These are phyloP conservation scores for Cryptops parisi DNA, from an alignment of 2,888 invertebrate species.

Conservation along the genomic window DNA sequence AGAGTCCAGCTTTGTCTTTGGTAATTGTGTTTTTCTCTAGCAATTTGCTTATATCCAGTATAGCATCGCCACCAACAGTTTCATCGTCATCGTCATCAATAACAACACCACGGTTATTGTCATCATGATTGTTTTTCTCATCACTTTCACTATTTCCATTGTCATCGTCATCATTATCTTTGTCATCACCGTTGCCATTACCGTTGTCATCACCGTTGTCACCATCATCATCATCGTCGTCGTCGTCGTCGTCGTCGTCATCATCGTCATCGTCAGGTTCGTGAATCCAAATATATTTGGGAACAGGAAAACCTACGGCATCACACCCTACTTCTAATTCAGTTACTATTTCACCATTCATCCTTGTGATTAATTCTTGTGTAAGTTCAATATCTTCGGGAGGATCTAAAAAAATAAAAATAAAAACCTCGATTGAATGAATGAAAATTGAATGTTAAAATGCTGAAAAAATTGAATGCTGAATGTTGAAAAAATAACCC, in stretches of 20 bases:
- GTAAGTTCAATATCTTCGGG: slow-evolving; percentile 73
- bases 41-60: no score
- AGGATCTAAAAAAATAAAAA: slow-evolving; percentile 41
- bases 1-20: slow-evolving; percentile 47
- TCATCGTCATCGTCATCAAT: no score
- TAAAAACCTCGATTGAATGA: background rate
- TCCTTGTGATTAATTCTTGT: slow-evolving; percentile 26
- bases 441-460: background rate
- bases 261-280: background rate
- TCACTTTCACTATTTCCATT: background rate
- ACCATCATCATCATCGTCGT: background rate
- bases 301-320: slow-evolving; percentile 35
- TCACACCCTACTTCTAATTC: no score
- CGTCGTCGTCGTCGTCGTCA: background rate
- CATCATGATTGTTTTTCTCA: background rate
- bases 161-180: background rate
- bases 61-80: no score
- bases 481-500: no score
- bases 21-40: no score
- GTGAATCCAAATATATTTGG: slow-evolving; percentile 53
- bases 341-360: no score
- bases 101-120: background rate
- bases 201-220: no score
- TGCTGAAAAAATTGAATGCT: background rate
- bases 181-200: background rate